Conservation (phyloP, 2,888 invertebrate species). For the Ecdyonurus torrentis region DNA sequence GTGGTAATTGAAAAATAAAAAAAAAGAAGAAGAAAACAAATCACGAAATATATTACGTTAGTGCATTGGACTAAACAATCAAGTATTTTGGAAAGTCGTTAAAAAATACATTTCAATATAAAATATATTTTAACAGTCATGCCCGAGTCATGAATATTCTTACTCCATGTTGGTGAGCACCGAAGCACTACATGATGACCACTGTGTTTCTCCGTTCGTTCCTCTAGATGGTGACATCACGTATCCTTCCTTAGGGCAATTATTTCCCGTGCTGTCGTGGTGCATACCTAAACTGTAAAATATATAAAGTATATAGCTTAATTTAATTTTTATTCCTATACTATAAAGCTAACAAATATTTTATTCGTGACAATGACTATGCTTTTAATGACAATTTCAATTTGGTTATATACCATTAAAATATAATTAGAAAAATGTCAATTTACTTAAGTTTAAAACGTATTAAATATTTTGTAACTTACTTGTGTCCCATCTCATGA, state of each 20-base stretch:
- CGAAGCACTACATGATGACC: slow-evolving; percentile 58
- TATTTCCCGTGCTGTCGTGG: slow-evolving; percentile 56
- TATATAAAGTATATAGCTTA: no score
- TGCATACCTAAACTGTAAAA: slow-evolving; percentile 64
- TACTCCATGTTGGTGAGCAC: slow-evolving; percentile 43
- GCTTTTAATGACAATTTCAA: no score
- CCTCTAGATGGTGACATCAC: slow-evolving; percentile 72
- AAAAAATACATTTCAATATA: no score
- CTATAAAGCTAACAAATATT: no score
- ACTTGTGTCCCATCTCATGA: slow-evolving; percentile 72
- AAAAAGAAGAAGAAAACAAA: slow-evolving; percentile 3
- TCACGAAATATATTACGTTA: slow-evolving; percentile 7
- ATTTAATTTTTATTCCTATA: no score
- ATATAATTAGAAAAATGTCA: background rate
- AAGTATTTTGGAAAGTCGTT: no score
- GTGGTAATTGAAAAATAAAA: slow-evolving; percentile 13
- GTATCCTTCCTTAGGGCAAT: slow-evolving; percentile 56
- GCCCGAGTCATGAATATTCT: no score
- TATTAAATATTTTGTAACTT: slow-evolving; percentile 22
- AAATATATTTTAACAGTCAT: no score
- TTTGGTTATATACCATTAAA: no score
- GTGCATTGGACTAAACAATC: no score
- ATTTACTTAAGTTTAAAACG: background rate
- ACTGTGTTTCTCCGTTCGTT: slow-evolving; percentile 56
- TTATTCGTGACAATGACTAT: no score